Percentiles rank a stretch among this genome's conserved stretches.
These are phyloP conservation scores for Nyctibius grandis DNA, from an alignment of 2,797 vertebrate genomes.

Conservation along the genomic window DNA sequence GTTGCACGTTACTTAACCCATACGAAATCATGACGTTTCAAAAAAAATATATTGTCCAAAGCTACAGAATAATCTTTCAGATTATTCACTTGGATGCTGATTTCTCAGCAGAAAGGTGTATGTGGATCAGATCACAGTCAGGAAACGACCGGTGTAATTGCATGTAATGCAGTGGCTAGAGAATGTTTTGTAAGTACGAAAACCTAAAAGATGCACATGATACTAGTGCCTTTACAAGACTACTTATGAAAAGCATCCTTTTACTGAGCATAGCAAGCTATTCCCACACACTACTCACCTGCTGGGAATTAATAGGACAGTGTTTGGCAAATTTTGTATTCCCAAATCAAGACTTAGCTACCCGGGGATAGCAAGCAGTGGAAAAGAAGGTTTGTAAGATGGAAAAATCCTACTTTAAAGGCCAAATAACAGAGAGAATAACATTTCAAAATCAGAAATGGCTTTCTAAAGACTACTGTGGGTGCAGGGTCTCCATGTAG, in stretches of 20 bases:
- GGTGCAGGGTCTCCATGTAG: not conserved
- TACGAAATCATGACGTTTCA: not conserved
- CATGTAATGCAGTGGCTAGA: not conserved
- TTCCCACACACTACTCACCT: not conserved
- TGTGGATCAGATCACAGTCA: not conserved
- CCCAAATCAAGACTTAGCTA: not conserved
- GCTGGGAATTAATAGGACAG: not conserved
- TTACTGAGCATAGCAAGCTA: not conserved
- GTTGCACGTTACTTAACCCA: not conserved
- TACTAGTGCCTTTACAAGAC: rapidly evolving
- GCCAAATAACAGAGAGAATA: not conserved
- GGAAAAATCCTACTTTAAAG: not conserved
- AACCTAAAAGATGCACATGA: not conserved
- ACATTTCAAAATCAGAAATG: not conserved
- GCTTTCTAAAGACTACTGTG: not conserved
- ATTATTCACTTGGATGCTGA: not conserved
- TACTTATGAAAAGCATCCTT: not conserved
- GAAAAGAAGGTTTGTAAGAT: not conserved
- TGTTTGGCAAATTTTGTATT: not conserved
- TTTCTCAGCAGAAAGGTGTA: not conserved
- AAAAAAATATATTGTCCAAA: not conserved
- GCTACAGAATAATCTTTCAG: not conserved
- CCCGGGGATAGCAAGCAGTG: not conserved
- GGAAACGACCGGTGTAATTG: not conserved
- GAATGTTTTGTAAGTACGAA: not conserved